These are phyloP conservation scores for Tenualosa ilisha DNA, from an alignment of 2,797 vertebrate species.

Conservation along the genomic window DNA sequence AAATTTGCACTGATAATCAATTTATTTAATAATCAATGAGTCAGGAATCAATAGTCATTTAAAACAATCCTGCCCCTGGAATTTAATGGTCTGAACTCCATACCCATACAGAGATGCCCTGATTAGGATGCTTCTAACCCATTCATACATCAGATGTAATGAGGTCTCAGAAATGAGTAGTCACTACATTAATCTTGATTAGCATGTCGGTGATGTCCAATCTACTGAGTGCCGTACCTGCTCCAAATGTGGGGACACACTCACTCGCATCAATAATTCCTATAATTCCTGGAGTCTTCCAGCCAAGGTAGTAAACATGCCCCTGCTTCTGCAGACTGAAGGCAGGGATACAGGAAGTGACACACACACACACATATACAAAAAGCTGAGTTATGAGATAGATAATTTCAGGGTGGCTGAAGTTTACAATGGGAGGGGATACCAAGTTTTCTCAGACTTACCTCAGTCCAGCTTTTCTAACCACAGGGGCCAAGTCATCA, in stretches of 20 bases:
- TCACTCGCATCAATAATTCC: conserved; percentile 80
- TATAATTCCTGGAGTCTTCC: conserved; percentile 73
- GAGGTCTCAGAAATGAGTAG: background rate
- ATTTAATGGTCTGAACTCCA: background rate
- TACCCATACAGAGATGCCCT: background rate
- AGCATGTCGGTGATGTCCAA: background rate
- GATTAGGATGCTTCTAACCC: background rate
- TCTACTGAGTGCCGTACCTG: conserved; percentile 62
- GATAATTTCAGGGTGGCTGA: background rate
- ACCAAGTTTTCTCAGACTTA: conserved; percentile 36
- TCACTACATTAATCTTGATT: background rate
- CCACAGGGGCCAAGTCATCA: conserved; percentile 62
- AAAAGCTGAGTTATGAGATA: too few species aligned
- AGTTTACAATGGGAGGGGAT: background rate
- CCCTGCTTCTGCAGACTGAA: conserved; percentile 68
- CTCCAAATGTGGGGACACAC: conserved; percentile 77
- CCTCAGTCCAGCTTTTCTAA: conserved; percentile 76
- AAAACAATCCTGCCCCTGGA: background rate
- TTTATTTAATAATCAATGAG: background rate
- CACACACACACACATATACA: background rate
- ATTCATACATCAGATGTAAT: conserved; percentile 1
- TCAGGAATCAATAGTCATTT: background rate
- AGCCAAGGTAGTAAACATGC: conserved; percentile 75
- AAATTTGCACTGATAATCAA: background rate
- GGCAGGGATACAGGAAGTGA: too few species aligned